Evolutionary conservation across 2,797 vertebrate species (phyloP), one percentile per base, ranked within the genome.

Genomic region (Sebastes iracundus): DNA sequence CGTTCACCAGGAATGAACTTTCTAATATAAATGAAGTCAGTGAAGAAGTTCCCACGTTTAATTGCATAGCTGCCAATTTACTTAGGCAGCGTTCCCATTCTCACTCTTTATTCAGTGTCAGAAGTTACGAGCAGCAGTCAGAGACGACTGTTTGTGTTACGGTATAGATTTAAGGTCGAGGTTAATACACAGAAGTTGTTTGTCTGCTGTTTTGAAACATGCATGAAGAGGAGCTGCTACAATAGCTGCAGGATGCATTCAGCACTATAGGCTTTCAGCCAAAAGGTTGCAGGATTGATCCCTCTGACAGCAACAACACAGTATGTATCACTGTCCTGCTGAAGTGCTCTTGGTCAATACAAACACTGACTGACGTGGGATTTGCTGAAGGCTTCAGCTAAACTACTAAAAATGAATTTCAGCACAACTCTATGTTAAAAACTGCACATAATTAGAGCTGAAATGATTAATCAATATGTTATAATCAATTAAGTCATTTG

Each of bases 1-100:
- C 82, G 14, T 72, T 90, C 79, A 73, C 66, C 72, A 87, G 77
- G 80, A 87, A 79, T 69, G 72, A 90, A 87, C 79, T 89, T 88
- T 81, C 78, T 80, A 66, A 20, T 33, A 28, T 61, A 85, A 89
- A 87, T 79, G 46, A 87, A 91, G 87, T 84, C 80, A 53, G 68
- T n/a, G 77, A 81, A 77, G 64, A 89, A 83, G 80, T 86, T 85
- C 81, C 75, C 75, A 77, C 49, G 49, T 90, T 91, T 82, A 82
- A 84, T 84, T 83, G 68, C 71, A 60, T 13, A 55, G 83, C 78
- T 68, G 65, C 75, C 73, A 69, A 69, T 85, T 86, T 69, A 58
- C 58, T 81, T 55, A 10, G 68, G 55, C 72, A 58, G 8, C 5
- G 4, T 30, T 79, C 66, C 70, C 58, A 65, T 27, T 74, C 65